Evolutionary conservation across 2,888 invertebrate genomes (phyloP), one percentile per base, ranked within the genome.

Genomic region (Stegana nigrithorax): DNA sequence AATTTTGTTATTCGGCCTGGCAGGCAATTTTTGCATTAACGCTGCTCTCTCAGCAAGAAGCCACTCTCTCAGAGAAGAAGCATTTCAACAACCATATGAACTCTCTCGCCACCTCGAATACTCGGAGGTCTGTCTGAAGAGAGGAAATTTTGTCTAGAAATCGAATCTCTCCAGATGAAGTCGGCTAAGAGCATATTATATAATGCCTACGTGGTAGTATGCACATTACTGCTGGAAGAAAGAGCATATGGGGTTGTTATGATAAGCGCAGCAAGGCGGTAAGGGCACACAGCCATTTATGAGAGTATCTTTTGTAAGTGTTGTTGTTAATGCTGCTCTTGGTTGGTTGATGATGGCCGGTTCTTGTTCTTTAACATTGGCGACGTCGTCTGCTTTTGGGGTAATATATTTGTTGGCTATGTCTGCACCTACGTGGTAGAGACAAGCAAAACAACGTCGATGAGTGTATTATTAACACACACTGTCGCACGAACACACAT

Each of bases 381-480:
- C 27, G 29, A 17, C 21, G 32, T 55, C 19, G 55, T 60, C 50
- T 53, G 63, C 39, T 63, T 55, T 55, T 61, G 29, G 53, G 53
- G 53, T 55, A 47, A 47, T 64, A 66, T 70, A 63, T 63, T 67
- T 75, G 66, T 66, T 73, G 65, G 67, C 50, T 69, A 70, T 69
- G 76, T 81, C 81, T 81, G 81, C 81, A 78, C 81, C 76, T 81
- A 80, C 71, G 68, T 74, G 71, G 70, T 78, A 65, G 59, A 63
- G 32, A 55, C 55, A 32, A n/a, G 17, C 21, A 21, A n/a, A n/a
- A 55, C 55, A 32, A 29, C 55, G 65, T 23, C 71, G 64, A 58
- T 21, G 60, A 79, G 75, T 64, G 73, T 32, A 63, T 75, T 80
- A 80, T 74, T 78, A 75, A 73, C 73, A 75, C 65, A 67, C 64